Conservation (phyloP, 2,888 invertebrate species). For the Loripinus fragilis region DNA sequence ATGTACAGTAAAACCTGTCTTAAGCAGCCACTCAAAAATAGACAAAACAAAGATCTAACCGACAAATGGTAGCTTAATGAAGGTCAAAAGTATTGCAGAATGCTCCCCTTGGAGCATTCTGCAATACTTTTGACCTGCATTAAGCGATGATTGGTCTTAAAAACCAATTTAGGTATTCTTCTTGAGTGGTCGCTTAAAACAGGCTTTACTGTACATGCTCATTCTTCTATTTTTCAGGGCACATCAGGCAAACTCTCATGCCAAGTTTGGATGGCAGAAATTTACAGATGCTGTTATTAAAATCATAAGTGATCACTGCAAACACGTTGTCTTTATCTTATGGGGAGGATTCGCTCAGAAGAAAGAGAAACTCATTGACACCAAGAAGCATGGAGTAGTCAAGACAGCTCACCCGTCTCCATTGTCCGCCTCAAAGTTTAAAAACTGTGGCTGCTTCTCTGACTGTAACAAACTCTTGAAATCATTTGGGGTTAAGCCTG, state of each 20-base stretch:
- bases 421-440: constrained; percentile 75
- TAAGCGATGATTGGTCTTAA: no score
- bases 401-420: constrained; percentile 82
- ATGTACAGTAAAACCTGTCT: no score
- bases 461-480: constrained; percentile 69
- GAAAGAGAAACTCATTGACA: constrained; percentile 76
- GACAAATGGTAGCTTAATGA: no score
- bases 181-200: no score
- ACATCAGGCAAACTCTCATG: constrained; percentile 78
- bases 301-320: constrained; percentile 65
- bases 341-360: constrained; percentile 82
- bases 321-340: constrained; percentile 77
- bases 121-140: no score
- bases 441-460: constrained; percentile 78
- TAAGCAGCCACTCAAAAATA: no score
- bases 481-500: constrained; percentile 60
- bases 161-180: no score
- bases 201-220: no score
- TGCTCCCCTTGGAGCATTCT: no score
- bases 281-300: constrained; percentile 79
- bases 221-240: constrained; percentile 67
- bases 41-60: no score
- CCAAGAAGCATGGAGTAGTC: constrained; percentile 71
- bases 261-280: constrained; percentile 78
- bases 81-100: no score